These are phyloP conservation scores for Tridacna gigas DNA, from an alignment of 2,888 invertebrate genomes.

Conservation along the genomic window DNA sequence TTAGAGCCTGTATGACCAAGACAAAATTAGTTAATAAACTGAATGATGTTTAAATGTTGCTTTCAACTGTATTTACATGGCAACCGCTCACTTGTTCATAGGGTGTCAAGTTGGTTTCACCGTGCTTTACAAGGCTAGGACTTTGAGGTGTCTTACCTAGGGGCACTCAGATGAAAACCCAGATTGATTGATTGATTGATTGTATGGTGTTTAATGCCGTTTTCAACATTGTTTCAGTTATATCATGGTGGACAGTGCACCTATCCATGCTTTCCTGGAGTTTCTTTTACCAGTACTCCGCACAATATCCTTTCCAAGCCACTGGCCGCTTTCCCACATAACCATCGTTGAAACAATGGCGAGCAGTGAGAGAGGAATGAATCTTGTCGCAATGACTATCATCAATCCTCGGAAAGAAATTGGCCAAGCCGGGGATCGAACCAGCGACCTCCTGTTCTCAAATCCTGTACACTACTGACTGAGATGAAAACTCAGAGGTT, in stretches of 20 bases:
- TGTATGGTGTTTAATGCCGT: background rate
- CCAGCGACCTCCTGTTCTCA: background rate
- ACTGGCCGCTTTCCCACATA: background rate
- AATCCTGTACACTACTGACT: too few species aligned
- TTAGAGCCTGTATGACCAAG: too few species aligned
- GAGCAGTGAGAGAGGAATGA: background rate
- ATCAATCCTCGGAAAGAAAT: background rate
- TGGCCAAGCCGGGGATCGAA: background rate
- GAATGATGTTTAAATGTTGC: too few species aligned
- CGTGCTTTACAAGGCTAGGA: too few species aligned
- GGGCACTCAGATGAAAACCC: too few species aligned
- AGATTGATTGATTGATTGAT: background rate
- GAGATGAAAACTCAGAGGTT: too few species aligned
- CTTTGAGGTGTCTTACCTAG: too few species aligned
- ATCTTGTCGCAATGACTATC: background rate
- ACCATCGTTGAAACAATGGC: too few species aligned
- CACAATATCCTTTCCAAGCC: background rate
- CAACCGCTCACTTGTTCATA: too few species aligned
- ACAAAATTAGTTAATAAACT: too few species aligned
- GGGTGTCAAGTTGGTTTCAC: too few species aligned
- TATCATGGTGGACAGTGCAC: background rate
- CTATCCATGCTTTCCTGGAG: background rate
- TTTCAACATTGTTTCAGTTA: background rate
- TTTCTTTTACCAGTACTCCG: background rate
- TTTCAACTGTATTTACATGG: too few species aligned